These are phyloP conservation scores for Nymphicus hollandicus DNA, from an alignment of 2,113 vertebrate species.

Conservation along the genomic window DNA sequence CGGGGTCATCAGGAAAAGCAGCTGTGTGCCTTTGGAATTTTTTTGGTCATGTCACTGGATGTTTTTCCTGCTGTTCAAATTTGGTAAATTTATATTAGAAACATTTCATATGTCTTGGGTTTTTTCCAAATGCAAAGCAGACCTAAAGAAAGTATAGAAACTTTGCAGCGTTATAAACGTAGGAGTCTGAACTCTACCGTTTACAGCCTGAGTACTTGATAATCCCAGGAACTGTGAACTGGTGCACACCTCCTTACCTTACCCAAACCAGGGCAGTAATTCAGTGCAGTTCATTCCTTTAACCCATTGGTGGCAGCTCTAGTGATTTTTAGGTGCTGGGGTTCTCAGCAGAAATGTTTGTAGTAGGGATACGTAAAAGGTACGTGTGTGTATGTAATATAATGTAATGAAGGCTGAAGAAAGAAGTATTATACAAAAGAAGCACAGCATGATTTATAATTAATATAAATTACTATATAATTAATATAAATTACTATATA, in stretches of 20 bases:
- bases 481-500: too few relatives aligned
- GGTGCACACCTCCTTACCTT: neutral
- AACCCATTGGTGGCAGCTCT: neutral
- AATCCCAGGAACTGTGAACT: neutral
- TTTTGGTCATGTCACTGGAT: neutral
- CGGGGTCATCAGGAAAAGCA: neutral
- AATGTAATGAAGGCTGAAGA: neutral
- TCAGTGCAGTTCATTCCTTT: neutral
- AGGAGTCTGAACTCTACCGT: neutral
- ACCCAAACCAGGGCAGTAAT: neutral
- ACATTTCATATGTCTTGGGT: neutral
- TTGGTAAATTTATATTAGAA: neutral
- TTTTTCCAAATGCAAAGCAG: neutral
- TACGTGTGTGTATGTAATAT: fast-evolving
- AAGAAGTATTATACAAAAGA: neutral
- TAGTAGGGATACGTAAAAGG: neutral
- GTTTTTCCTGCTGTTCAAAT: neutral
- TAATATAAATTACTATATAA: too few relatives aligned
- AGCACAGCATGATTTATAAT: neutral
- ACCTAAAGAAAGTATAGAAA: neutral
- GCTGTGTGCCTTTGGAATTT: neutral
- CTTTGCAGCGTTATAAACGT: neutral
- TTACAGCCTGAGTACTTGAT: neutral
- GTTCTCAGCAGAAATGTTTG: neutral
- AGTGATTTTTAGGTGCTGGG: neutral